phyloP scores from a whole-genome alignment of 2,888 invertebrate genomes.

The Hydropsyche betteni region DNA sequence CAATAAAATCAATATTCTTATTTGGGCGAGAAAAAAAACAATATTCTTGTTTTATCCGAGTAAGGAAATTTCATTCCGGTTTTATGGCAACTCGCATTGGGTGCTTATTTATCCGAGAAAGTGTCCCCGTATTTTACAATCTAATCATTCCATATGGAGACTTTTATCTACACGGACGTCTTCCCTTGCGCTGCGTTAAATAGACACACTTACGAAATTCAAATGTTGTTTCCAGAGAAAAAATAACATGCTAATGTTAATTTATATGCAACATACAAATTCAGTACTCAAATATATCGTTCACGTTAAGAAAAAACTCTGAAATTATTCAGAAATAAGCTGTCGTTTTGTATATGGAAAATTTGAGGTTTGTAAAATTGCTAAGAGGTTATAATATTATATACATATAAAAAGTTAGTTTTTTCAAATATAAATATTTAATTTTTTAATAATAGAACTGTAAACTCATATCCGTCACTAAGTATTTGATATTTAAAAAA shows the following conservation, averaged over 20 bases:
- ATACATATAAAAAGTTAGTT: no score
- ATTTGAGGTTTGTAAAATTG: no score
- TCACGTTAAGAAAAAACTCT: no score
- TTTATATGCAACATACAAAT: not conserved
- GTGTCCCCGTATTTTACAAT: slow-evolving; percentile 64
- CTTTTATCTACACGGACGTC: slow-evolving; percentile 47
- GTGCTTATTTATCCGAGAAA: slow-evolving; percentile 51
- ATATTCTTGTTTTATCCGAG: slow-evolving; percentile 44
- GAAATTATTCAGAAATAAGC: no score
- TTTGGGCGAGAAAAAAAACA: slow-evolving; percentile 42
- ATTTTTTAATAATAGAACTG: no score
- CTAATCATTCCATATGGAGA: slow-evolving; percentile 58
- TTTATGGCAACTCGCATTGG: slow-evolving; percentile 49
- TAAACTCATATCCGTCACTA: no score
- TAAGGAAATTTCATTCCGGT: slow-evolving; percentile 44
- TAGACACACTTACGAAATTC: slow-evolving; percentile 47
- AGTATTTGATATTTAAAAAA: not conserved
- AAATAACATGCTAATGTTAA: not conserved
- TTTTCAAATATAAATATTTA: no score
- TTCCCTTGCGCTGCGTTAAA: slow-evolving; percentile 42
- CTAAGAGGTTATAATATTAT: no score
- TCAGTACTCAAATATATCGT: not conserved
- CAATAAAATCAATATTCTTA: slow-evolving; percentile 44
- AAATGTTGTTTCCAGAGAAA: slow-evolving; percentile 24
- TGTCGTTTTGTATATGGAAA: no score